phyloP scores from a whole-genome alignment of 2,888 invertebrate genomes.

The Stenodera caucasica region DNA sequence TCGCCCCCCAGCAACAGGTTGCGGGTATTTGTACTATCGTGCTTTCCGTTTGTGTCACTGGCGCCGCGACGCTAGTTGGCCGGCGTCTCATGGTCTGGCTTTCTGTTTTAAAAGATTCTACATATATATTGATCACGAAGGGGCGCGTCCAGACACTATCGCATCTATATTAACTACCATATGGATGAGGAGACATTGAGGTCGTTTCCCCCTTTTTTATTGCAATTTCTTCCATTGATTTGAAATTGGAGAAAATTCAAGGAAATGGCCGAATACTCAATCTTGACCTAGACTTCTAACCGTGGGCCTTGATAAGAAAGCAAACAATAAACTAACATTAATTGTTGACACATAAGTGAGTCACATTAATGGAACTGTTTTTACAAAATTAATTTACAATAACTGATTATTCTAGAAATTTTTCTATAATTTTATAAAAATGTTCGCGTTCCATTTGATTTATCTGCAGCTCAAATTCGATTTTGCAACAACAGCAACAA shows the following conservation, averaged over 20 bases:
- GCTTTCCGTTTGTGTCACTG: conserved; percentile 30
- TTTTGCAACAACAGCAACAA: conserved; percentile 5
- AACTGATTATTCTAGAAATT: too few relatives aligned
- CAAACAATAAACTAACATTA: not conserved
- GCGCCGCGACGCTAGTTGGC: conserved; percentile 30
- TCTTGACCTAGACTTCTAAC: conserved; percentile 1
- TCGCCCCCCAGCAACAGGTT: conserved; percentile 34
- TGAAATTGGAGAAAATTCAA: not conserved
- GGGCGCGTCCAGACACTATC: conserved; percentile 25
- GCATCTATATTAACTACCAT: conserved; percentile 17
- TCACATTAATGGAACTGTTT: not conserved
- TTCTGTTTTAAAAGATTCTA: conserved; percentile 31
- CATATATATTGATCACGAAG: conserved; percentile 38
- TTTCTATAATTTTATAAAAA: too few relatives aligned
- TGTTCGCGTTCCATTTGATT: not conserved
- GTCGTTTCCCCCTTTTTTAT: too few relatives aligned
- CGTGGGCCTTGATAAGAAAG: not conserved
- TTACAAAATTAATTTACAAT: not conserved
- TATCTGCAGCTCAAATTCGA: not conserved
- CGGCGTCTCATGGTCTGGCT: conserved; percentile 39
- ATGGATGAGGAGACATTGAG: conserved; percentile 19
- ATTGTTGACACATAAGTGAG: not conserved
- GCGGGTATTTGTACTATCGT: conserved; percentile 32
- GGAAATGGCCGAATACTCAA: not conserved
- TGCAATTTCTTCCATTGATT: too few relatives aligned